These are phyloP conservation scores for Hemibagrus wyckioides DNA, from an alignment of 2,113 vertebrate genomes.

Conservation along the genomic window DNA sequence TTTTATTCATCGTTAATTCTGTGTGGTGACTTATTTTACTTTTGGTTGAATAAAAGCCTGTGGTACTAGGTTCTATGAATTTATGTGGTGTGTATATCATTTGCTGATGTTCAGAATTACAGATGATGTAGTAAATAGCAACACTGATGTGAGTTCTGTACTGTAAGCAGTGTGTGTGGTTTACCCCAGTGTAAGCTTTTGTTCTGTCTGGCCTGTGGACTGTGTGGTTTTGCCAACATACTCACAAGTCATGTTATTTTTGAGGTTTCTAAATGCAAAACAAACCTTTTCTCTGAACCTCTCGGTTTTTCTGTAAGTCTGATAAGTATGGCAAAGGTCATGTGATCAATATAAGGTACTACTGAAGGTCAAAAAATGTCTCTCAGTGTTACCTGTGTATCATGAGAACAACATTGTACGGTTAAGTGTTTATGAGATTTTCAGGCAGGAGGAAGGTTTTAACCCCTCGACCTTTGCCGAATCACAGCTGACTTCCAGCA, in stretches of 20 bases:
- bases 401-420: background rate
- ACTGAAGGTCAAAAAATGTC: no score
- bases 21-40: constrained; percentile 65
- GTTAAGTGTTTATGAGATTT: background rate
- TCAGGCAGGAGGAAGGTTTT: background rate
- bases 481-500: background rate
- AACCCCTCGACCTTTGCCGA: background rate
- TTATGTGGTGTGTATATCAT: background rate
- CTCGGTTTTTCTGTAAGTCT: background rate
- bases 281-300: background rate
- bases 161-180: background rate
- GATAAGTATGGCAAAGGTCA: background rate
- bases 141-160: background rate
- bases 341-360: background rate
- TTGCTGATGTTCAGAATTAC: background rate
- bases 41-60: constrained; percentile 43
- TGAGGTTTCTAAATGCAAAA: background rate
- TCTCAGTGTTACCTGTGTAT: background rate
- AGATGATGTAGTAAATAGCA: background rate
- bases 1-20: constrained; percentile 61
- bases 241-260: background rate
- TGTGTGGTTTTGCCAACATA: background rate
- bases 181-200: background rate
- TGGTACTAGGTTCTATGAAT: background rate
- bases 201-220: background rate